Base-by-base conservation (phyloP, 2,113 vertebrate genomes). In the Apaloderma vittatum region DNA sequence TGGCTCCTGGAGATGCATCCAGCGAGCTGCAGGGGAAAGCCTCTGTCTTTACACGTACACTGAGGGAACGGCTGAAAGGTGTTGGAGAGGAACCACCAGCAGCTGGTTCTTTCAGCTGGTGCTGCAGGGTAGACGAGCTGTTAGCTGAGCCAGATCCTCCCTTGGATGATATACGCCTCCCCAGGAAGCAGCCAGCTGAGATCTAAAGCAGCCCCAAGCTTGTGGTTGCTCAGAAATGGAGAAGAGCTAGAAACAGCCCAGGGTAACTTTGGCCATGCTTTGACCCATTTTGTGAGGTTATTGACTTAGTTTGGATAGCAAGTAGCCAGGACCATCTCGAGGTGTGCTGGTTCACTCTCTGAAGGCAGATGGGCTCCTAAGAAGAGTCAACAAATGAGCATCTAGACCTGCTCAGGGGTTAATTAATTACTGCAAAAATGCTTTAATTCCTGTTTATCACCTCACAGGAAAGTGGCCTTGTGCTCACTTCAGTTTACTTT, bases 21-120 rank as follows among this genome's bases (percentile, higher is more conserved):
- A 29, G 20, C 0, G 3, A 46, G 21, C 15, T 73, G 40, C 2
- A 2, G 40, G n/a, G 43, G n/a, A 61, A 37, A 1, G 4, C 23
- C n/a, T 84, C 15, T 57, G 27, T 34, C 66, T 40, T 61, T 70
- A 58, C 55, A 45, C 14, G 5, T 45, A 6, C 24, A 4, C 15
- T 0, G 0, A 66, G 43, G 30, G 32, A 27, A 15, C 2, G 9
- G 34, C 22, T 24, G 15, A 27, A 77, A n/a, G 55, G 40, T 2
- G 1, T 14, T 0, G 3, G 52, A 36, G 26, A 8, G 48, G 27
- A 15, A 19, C 58, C 49, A 46, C 52, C 34, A 55, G 43, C 68
- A 18, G n/a, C n/a, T 16, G 16, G 49, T 76, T 7, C 26, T 75
- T 70, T 8, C n/a, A 73, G 45, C 34, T 3, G 2, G 15, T 24